phyloP scores from a whole-genome alignment of 1,140 invertebrate genomes.

The Aphelinus atriplicis region DNA sequence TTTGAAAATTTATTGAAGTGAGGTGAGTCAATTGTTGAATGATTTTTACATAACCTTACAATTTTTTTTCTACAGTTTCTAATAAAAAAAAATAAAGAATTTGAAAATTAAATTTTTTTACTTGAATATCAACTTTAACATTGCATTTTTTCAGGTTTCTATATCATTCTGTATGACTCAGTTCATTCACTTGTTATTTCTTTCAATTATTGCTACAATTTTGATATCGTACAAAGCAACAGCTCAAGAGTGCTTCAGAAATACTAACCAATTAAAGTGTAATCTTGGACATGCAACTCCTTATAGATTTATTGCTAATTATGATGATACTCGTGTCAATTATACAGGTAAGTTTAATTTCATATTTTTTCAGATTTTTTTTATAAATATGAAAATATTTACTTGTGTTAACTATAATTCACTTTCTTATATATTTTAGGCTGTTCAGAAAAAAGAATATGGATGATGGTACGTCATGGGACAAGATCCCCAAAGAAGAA shows the following conservation, averaged over 20 bases:
- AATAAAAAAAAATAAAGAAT: slow-evolving; percentile 8
- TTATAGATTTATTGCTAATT: slow-evolving; percentile 72
- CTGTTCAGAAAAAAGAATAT: slow-evolving; percentile 71
- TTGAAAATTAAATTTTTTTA: neutral
- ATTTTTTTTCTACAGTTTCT: neutral
- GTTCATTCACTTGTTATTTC: neutral
- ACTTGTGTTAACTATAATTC: neutral
- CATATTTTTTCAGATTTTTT: slow-evolving; percentile 24
- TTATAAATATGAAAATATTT: neutral
- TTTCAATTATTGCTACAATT: neutral
- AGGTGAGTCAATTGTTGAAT: too few species aligned
- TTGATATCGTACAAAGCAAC: neutral
- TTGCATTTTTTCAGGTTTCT: too few species aligned
- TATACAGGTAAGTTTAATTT: slow-evolving; percentile 65
- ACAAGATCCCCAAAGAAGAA: slow-evolving; percentile 72
- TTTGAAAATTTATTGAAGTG: too few species aligned
- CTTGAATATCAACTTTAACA: too few species aligned
- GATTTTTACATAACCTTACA: neutral
- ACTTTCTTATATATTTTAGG: slow-evolving; percentile 58
- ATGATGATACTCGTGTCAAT: slow-evolving; percentile 63
- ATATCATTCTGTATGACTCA: neutral
- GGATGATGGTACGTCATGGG: slow-evolving; percentile 76
- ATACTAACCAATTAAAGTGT: slow-evolving; percentile 48
- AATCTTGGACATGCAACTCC: slow-evolving; percentile 70
- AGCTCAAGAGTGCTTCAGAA: slow-evolving; percentile 42